These are phyloP conservation scores for Polypterus senegalus DNA, from an alignment of 2,113 vertebrate genomes.

Conservation along the genomic window DNA sequence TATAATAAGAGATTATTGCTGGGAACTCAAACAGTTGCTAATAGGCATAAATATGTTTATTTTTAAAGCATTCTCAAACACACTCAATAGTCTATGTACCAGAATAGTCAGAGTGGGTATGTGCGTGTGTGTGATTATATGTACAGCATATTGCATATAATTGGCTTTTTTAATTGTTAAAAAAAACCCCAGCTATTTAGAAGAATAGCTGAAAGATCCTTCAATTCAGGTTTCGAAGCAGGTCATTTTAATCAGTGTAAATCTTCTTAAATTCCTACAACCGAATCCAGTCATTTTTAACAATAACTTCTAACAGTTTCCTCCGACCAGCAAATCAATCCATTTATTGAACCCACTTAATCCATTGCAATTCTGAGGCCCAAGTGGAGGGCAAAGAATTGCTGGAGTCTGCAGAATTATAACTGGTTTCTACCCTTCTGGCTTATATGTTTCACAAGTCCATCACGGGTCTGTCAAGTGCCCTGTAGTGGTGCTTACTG, in stretches of 20 bases:
- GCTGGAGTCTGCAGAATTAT: too few relatives aligned
- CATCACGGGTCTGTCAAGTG: too few relatives aligned
- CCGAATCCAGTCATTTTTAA: conserved; percentile 37
- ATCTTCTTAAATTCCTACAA: conserved; percentile 42
- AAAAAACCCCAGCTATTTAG: conserved; percentile 27
- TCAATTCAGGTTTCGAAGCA: conserved; percentile 47
- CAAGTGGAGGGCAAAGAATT: too few relatives aligned
- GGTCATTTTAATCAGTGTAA: conserved; percentile 46
- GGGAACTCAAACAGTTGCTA: not conserved
- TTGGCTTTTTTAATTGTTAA: not conserved
- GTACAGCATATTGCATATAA: not conserved
- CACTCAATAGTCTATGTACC: not conserved
- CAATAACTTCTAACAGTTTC: conserved; percentile 36
- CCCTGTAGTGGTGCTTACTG: too few relatives aligned
- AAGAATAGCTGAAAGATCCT: conserved; percentile 27
- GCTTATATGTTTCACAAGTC: too few relatives aligned
- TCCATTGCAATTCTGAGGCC: too few relatives aligned
- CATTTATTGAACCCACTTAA: too few relatives aligned
- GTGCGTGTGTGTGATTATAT: not conserved
- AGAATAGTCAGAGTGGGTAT: too few relatives aligned
- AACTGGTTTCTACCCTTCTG: too few relatives aligned
- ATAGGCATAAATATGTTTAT: not conserved
- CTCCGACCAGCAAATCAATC: conserved; percentile 9
- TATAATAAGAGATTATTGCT: conserved; percentile 59
- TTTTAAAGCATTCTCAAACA: not conserved